Conservation (phyloP, 2,113 vertebrate species). For the Oceanites oceanicus region DNA sequence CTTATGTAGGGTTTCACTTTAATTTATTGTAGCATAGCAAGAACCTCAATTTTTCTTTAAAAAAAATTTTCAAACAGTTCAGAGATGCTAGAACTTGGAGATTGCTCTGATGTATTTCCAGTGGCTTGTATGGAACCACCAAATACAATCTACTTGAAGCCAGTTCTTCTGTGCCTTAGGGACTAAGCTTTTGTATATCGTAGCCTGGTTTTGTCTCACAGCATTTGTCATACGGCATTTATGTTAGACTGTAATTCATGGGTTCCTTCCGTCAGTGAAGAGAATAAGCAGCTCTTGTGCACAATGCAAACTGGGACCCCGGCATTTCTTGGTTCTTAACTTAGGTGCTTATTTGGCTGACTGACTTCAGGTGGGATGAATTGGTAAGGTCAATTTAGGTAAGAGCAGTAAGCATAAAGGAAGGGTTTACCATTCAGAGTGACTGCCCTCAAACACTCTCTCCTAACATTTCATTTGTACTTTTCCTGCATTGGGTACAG, state of each 20-base stretch:
- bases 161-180: neutral
- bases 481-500: fast-evolving
- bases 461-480: neutral
- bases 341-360: fast-evolving
- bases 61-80: neutral
- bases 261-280: neutral
- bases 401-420: fast-evolving
- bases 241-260: neutral
- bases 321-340: too few species aligned
- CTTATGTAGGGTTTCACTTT: neutral
- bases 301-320: fast-evolving
- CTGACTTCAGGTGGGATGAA: neutral
- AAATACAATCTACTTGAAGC: neutral
- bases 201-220: neutral
- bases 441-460: too few species aligned
- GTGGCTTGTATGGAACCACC: neutral
- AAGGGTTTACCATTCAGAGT: neutral
- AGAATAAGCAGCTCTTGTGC: neutral
- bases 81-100: neutral
- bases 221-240: neutral
- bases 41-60: neutral
- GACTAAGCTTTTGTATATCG: neutral
- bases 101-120: neutral
- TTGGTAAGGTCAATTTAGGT: neutral
- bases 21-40: neutral